Evolutionary conservation across 2,113 vertebrate genomes (phyloP).

Genomic region (Gallinago undulata): DNA sequence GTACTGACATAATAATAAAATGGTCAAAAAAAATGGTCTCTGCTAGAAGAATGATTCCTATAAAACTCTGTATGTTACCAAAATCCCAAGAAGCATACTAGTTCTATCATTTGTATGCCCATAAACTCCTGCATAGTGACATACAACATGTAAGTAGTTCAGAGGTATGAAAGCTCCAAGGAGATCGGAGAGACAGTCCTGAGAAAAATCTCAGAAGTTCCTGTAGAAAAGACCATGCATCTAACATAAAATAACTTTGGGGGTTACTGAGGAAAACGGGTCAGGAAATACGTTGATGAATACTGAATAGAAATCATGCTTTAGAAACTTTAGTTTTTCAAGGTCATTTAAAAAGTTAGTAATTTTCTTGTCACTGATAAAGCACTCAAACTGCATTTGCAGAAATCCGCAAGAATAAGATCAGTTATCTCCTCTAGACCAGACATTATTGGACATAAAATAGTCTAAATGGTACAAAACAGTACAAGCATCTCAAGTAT

Average conservation of each 20-base stretch:
- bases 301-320: background rate
- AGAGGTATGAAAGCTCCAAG: background rate
- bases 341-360: background rate
- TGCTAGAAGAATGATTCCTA: background rate
- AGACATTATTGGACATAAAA: background rate
- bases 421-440: background rate
- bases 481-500: background rate
- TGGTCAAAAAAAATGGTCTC: background rate
- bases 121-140: background rate
- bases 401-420: background rate
- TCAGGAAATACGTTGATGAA: background rate
- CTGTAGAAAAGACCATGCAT: background rate
- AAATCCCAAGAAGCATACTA: background rate
- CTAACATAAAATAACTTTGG: background rate
- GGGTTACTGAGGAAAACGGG: rapidly evolving
- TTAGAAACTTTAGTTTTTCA: background rate
- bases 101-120: background rate
- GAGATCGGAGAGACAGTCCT: background rate
- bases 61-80: background rate
- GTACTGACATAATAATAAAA: background rate
- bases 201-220: background rate
- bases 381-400: background rate
- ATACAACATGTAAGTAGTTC: background rate
- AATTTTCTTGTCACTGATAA: background rate
- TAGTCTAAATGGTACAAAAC: background rate